phyloP scores from a whole-genome alignment of 2,113 vertebrate species.

The Eurystomus gularis region DNA sequence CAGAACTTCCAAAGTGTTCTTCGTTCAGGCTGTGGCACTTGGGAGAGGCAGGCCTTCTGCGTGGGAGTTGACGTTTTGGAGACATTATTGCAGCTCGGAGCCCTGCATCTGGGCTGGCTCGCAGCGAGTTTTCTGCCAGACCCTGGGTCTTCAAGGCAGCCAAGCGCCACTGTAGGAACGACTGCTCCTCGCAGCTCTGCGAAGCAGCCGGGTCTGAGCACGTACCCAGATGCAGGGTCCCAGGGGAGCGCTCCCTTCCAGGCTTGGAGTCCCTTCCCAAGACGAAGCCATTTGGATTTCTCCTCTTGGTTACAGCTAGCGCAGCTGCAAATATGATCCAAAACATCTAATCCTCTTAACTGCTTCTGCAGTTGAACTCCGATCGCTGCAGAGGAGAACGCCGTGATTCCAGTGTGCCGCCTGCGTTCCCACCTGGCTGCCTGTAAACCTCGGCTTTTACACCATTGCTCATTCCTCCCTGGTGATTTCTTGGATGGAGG shows the following conservation, averaged over 20 bases:
- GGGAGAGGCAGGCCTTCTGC: neutral
- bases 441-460: neutral
- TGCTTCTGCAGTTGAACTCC: constrained; percentile 21
- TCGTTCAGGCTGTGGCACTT: neutral
- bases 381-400: neutral
- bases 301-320: neutral
- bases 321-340: constrained; percentile 48
- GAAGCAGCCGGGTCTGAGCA: neutral
- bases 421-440: neutral
- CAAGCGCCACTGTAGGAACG: neutral
- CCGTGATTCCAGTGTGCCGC: neutral
- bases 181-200: neutral
- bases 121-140: neutral
- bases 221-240: neutral
- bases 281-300: neutral
- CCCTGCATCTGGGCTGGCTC: neutral
- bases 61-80: neutral
- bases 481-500: neutral
- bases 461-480: neutral
- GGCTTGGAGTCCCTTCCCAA: neutral
- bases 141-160: neutral
- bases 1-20: neutral
- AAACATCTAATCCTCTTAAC: constrained; percentile 59
- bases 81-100: neutral
- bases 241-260: neutral